Percentiles rank a stretch among this genome's conserved stretches.
These are phyloP conservation scores for Tragelaphus scriptus DNA, from an alignment of 2,113 vertebrate genomes.

Conservation along the genomic window DNA sequence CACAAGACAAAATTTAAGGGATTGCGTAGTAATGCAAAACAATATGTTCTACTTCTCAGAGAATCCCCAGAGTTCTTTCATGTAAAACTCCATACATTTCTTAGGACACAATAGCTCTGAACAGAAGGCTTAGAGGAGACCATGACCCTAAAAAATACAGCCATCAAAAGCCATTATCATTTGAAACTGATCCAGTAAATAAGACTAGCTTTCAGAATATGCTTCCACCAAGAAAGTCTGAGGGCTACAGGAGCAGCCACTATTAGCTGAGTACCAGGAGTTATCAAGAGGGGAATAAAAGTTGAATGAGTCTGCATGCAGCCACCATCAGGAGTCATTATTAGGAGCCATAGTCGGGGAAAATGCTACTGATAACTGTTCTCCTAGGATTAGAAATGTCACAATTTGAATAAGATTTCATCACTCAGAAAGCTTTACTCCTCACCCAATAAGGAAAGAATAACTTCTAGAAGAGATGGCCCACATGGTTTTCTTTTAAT, in stretches of 20 bases:
- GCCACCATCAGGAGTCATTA: not conserved
- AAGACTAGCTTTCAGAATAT: not conserved
- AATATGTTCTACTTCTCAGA: no score
- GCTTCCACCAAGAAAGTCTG: not conserved
- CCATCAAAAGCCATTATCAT: not conserved
- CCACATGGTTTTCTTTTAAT: not conserved
- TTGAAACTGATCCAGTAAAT: not conserved
- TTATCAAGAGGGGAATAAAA: not conserved
- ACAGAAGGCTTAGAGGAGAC: not conserved
- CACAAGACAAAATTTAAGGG: not conserved
- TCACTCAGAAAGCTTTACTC: not conserved
- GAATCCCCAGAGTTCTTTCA: not conserved
- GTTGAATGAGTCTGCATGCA: not conserved
- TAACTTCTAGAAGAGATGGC: not conserved
- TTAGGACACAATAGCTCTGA: not conserved
- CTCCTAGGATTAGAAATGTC: not conserved
- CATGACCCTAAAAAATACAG: not conserved
- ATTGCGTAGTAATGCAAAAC: not conserved
- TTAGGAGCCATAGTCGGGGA: not conserved
- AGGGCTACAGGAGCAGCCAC: not conserved
- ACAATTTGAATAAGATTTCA: not conserved
- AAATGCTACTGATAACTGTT: not conserved
- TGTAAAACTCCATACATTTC: not conserved
- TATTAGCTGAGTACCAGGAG: not conserved
- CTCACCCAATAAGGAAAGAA: not conserved